A percentile compares a stretch with the other conserved stretches of the same genome.
phyloP scores from a whole-genome alignment of 2,797 vertebrate genomes.

The Enteromius treurensis region DNA sequence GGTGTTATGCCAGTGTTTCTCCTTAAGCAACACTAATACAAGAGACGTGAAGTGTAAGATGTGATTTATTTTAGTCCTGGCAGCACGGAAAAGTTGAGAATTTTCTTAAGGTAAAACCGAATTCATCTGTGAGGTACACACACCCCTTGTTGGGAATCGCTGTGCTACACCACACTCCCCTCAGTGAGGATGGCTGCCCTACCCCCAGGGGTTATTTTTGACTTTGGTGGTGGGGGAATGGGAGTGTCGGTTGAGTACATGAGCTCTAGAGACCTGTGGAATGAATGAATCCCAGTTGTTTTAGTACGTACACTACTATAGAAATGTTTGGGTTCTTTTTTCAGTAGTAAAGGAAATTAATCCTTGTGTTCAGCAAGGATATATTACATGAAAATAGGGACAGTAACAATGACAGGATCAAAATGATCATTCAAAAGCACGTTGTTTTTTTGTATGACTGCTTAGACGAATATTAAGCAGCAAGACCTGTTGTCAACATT shows the following conservation, averaged over 20 bases:
- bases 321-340: not conserved
- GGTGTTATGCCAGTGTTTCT: not conserved
- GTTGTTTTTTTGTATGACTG: not conserved
- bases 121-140: not conserved
- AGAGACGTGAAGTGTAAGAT: not conserved
- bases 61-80: not conserved
- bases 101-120: not conserved
- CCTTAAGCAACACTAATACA: not conserved
- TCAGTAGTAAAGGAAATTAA: not conserved
- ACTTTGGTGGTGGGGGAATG: conserved; percentile 25
- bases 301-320: not conserved
- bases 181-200: conserved; percentile 9
- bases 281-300: conserved; percentile 22
- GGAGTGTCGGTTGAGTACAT: conserved; percentile 42
- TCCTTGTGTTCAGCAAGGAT: not conserved
- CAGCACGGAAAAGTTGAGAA: not conserved
- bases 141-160: conserved; percentile 4
- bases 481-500: not conserved
- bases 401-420: not conserved
- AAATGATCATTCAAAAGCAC: not conserved
- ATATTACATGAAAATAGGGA: not conserved
- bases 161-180: conserved; percentile 63
- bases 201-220: conserved; percentile 55
- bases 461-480: not conserved
- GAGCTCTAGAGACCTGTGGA: conserved; percentile 38